Percentiles rank a stretch among this genome's conserved stretches.
Evolutionary conservation across 1,140 invertebrate genomes (phyloP).

Genomic region (Conus ventricosus): DNA sequence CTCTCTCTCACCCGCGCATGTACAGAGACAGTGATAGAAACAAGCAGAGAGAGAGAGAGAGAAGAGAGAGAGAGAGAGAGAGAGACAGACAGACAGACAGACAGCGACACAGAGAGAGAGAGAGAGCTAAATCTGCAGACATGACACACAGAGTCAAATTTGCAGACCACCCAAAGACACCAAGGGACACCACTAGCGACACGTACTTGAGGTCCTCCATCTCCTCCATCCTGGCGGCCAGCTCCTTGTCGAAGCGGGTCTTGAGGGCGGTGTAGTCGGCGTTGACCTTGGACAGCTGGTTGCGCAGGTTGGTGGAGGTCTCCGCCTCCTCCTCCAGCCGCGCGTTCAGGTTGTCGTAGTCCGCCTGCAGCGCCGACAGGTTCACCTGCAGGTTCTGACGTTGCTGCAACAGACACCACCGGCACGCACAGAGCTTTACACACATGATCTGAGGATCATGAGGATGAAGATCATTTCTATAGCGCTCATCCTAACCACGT

Average conservation of each 20-base stretch:
- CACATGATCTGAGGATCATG: background rate
- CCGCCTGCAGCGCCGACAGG: conserved; percentile 69
- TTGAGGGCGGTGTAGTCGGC: conserved; percentile 69
- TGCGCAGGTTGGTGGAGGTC: conserved; percentile 62
- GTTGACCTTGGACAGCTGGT: conserved; percentile 66
- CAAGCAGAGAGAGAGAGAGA: too few species aligned
- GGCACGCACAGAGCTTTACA: background rate
- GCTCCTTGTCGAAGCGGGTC: conserved; percentile 72
- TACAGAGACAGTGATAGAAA: too few species aligned
- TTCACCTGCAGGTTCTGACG: conserved; percentile 70
- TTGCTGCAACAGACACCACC: conserved; percentile 58
- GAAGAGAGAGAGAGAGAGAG: too few species aligned
- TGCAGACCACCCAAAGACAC: too few species aligned
- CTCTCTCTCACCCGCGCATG: too few species aligned
- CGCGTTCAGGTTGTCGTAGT: conserved; percentile 73
- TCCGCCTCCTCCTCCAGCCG: conserved; percentile 74
- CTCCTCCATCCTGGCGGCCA: conserved; percentile 71
- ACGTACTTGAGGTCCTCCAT: conserved; percentile 71
- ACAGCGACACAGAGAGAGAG: too few species aligned
- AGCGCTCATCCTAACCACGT: too few species aligned
- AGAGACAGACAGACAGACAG: too few species aligned
- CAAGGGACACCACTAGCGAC: too few species aligned
- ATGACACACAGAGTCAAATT: too few species aligned
- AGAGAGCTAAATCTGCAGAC: too few species aligned
- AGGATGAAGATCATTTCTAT: too few species aligned